Percentiles rank a stretch among this genome's conserved stretches.
phyloP scores from a whole-genome alignment of 23 tunicate genomes.

The Diplosoma virens region DNA sequence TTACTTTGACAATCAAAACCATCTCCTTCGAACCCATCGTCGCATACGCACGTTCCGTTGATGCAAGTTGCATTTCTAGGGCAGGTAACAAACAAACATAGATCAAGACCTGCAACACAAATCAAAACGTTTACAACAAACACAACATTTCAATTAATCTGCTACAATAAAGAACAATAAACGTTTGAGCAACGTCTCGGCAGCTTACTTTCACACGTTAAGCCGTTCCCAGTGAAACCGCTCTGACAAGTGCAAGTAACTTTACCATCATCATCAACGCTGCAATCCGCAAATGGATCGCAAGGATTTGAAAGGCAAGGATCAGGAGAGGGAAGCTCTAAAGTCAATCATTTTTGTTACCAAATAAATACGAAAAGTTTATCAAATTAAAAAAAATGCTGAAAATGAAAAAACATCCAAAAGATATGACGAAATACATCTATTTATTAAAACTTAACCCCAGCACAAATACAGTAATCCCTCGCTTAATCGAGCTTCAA shows the following conservation, averaged over 20 bases:
- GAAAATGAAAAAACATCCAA: background rate
- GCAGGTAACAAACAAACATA: background rate
- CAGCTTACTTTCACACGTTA: conserved; percentile 4
- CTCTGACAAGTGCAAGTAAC: conserved; percentile 18
- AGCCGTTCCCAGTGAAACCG: conserved; percentile 3
- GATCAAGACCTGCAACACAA: conserved; percentile 12
- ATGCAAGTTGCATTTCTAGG: conserved; percentile 1
- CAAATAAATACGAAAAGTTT: no score
- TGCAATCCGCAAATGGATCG: conserved; percentile 11
- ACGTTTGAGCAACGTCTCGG: no score
- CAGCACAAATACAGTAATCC: no score
- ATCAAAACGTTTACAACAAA: no score
- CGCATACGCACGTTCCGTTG: background rate
- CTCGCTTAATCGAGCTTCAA: no score
- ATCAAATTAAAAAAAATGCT: no score
- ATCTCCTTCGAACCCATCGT: conserved; percentile 5
- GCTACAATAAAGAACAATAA: no score
- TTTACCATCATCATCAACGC: background rate
- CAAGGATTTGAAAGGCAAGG: conserved; percentile 8
- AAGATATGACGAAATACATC: background rate
- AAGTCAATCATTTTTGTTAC: background rate
- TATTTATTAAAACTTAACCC: no score
- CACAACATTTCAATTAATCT: no score
- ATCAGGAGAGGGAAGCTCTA: background rate
- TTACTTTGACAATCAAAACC: conserved; percentile 30